Evolutionary conservation across 1,140 invertebrate species (phyloP), one percentile per base, ranked within the genome.

Genomic region (Globodera rostochiensis): DNA sequence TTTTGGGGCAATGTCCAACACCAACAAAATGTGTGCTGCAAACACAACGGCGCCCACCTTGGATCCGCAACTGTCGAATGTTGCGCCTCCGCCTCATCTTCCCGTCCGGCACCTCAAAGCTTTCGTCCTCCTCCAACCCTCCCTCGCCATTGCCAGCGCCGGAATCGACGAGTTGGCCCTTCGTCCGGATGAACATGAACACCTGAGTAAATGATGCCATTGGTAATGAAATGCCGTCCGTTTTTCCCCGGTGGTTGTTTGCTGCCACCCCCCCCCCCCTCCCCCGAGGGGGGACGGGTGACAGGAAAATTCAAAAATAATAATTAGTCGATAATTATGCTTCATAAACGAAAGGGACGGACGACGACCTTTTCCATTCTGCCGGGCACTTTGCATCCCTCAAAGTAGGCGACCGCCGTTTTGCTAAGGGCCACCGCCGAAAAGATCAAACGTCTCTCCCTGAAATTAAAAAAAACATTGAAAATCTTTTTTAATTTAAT

Each of bases 391-490:
- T 50, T 50, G 25, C 77, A 78, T 25, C 46, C 70, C 70, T 78
- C 77, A 49, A 78, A 78, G 21, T 78, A 46, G 15, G 25, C 36
- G 15, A 78, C 64, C n/a, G 79, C 78, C 64, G 81, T 82, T 81
- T 82, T 82, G 36, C 78, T 82, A 5, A 82, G 25, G 1, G 81
- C 73, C 47, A 82, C 73, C 50, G 80, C 70, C 11, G 81, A 82
- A 82, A 82, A 82, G 15, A 82, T 74, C 74, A 74, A 71, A 4
- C 81, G 79, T 57, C 73, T 82, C 36, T 82, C 81, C n/a, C 81
- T 82, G 74, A 36, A 36, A 36, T 3, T 36, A 36, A 36, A 36
- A 36, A 36, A 3, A 36, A 2, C 1, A 36, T 36, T 36, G 2
- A 36, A 36, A 36, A 36, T 36, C 0, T 25, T 25, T 36, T 36